Evolutionary conservation across 2,113 vertebrate genomes (phyloP), one percentile per base, ranked within the genome.

Genomic region (Illadopsis cleaveri): DNA sequence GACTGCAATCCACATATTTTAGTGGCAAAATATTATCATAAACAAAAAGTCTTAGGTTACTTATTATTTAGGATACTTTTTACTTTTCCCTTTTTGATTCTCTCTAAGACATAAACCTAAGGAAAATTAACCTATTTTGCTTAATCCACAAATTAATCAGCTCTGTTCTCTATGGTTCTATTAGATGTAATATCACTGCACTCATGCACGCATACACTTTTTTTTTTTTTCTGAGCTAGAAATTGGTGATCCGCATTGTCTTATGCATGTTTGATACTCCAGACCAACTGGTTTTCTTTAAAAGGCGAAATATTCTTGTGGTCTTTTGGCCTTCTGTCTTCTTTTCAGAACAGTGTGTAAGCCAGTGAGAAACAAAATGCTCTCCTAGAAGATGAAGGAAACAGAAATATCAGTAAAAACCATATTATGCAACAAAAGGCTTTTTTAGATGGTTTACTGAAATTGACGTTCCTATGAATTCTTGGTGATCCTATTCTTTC

Each of bases 371-470:
- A 93, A 54, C 1, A 62, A 85, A 89, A 47, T 40, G 4, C 1
- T 47, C 13, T 73, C 95, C 95, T 96, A 77, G 71, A 94, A 96
- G 15, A 75, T 9, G 15, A 96, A 93, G 20, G 22, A 96, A 94
- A 96, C 9, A 89, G n/a, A 90, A 89, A 37, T 51, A 88, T 81
- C 27, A 83, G 23, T 71, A 85, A 93, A 91, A 82, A 71, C 1
- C 5, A 65, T 15, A 72, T 8, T 66, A 56, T 9, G 3, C 4
- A 78, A 38, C 7, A 47, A 47, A 88, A 40, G 1, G 0, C 0
- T 22, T 62, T 50, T 82, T 61, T 10, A 64, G 20, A 44, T 37
- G 2, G 37, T 56, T 86, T 85, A 90, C 15, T 70, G 35, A 82
- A 86, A 88, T n/a, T 31, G 17, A 64, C 73, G 5, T 33, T 54